A percentile compares a stretch with the other conserved stretches of the same genome.
phyloP scores from a whole-genome alignment of 2,113 vertebrate genomes.

The Rhinopomastus cyanomelas region DNA sequence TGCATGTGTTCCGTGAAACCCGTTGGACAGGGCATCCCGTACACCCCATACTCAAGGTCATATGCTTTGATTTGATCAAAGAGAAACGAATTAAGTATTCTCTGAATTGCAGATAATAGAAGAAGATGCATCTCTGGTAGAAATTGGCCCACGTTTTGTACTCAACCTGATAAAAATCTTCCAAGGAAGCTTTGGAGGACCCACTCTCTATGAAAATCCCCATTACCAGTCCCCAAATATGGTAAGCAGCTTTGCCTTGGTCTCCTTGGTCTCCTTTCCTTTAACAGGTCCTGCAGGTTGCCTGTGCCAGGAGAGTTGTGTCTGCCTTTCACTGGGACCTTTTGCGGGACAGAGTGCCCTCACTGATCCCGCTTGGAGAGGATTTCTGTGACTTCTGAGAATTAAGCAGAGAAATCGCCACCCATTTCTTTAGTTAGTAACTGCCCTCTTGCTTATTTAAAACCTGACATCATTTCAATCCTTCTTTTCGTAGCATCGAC shows the following conservation, averaged over 20 bases:
- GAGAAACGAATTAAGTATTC: not conserved
- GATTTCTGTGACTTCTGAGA: not conserved
- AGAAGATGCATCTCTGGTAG: conserved; percentile 92
- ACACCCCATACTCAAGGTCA: not conserved
- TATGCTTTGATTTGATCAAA: not conserved
- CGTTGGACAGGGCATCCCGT: too few relatives aligned
- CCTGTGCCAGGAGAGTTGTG: not conserved
- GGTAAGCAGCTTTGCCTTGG: conserved; percentile 73
- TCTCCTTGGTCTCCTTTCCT: not conserved
- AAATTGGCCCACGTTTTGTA: conserved; percentile 96
- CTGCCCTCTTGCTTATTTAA: not conserved
- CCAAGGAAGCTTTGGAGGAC: conserved; percentile 95
- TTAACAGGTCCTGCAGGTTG: not conserved
- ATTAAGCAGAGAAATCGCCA: not conserved
- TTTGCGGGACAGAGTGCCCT: not conserved
- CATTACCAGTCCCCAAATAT: conserved; percentile 90
- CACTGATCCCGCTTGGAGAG: not conserved
- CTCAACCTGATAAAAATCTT: conserved; percentile 96
- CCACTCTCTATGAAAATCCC: conserved; percentile 92
- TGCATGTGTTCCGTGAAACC: too few relatives aligned
- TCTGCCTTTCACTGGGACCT: not conserved
- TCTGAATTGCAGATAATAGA: conserved; percentile 87
- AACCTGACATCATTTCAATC: not conserved
- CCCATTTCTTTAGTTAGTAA: not conserved
- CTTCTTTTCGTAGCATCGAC: conserved; percentile 80